These are phyloP conservation scores for Oscheius myriophilus DNA, from an alignment of 2,888 invertebrate genomes.

Conservation along the genomic window DNA sequence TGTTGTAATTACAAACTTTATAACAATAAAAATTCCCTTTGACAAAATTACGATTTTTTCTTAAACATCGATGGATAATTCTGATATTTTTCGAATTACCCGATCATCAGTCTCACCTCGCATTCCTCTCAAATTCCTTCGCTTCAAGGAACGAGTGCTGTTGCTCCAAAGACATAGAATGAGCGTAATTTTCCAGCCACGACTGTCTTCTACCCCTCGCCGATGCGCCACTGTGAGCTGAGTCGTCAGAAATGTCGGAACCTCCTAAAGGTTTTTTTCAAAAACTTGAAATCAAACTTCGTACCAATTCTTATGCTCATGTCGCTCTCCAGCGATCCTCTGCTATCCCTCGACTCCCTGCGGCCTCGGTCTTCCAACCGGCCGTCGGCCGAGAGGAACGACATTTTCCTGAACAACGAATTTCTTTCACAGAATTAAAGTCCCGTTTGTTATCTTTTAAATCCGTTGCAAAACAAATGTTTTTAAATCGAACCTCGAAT, in stretches of 20 bases:
- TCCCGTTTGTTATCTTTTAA: background rate
- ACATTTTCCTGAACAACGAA: slow-evolving; percentile 60
- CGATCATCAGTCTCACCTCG: too few relatives aligned
- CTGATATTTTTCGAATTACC: too few relatives aligned
- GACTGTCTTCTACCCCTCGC: slow-evolving; percentile 61
- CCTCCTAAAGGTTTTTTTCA: slow-evolving; percentile 31
- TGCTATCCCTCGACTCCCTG: slow-evolving; percentile 62
- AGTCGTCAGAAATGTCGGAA: slow-evolving; percentile 56
- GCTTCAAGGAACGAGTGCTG: slow-evolving; percentile 29
- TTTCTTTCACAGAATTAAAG: background rate
- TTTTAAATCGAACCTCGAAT: slow-evolving; percentile 33
- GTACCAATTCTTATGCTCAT: slow-evolving; percentile 63
- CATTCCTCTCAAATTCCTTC: slow-evolving; percentile 22
- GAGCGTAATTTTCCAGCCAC: slow-evolving; percentile 65
- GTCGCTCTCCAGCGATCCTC: slow-evolving; percentile 66
- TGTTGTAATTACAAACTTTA: too few relatives aligned
- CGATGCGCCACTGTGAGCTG: slow-evolving; percentile 51
- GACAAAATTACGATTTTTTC: too few relatives aligned
- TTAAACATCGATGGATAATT: too few relatives aligned
- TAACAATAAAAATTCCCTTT: too few relatives aligned
- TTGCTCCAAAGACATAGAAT: slow-evolving; percentile 50
- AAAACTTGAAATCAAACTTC: slow-evolving; percentile 21
- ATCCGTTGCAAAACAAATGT: background rate
- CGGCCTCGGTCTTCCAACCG: slow-evolving; percentile 64
- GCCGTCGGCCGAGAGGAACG: slow-evolving; percentile 69